A percentile compares a stretch with the other conserved stretches of the same genome.
Conservation (phyloP, 2,888 invertebrate genomes). For the Operophtera brumata region DNA sequence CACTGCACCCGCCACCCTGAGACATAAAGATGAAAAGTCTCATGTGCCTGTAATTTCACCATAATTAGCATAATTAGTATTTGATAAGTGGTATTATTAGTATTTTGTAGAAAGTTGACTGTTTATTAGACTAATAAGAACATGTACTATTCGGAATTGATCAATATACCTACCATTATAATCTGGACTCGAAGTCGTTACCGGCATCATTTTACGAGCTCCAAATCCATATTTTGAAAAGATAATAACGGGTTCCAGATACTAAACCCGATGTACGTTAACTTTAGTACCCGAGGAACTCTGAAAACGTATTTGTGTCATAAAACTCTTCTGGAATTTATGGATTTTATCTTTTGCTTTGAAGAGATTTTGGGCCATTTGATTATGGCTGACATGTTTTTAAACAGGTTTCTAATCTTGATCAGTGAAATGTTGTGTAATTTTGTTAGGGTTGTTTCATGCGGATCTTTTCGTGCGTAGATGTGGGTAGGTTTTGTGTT, state of each 20-base stretch:
- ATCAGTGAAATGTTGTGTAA: neutral
- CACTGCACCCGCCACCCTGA: too few species aligned
- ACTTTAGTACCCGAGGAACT: slow-evolving; percentile 43
- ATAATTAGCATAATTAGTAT: too few species aligned
- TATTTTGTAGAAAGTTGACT: neutral
- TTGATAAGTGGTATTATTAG: too few species aligned
- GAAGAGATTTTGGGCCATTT: slow-evolving; percentile 20
- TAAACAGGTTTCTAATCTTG: slow-evolving; percentile 1
- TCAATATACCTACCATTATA: slow-evolving; percentile 18
- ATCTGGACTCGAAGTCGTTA: slow-evolving; percentile 37
- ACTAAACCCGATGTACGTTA: slow-evolving; percentile 42
- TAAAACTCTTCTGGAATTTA: slow-evolving; percentile 44
- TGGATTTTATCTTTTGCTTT: slow-evolving; percentile 37
- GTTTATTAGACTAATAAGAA: neutral
- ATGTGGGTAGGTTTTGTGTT: too few species aligned
- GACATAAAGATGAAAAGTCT: too few species aligned
- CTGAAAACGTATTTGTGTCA: slow-evolving; percentile 35
- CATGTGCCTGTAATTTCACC: too few species aligned
- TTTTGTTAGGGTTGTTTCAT: too few species aligned
- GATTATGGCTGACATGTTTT: neutral
- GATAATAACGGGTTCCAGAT: slow-evolving; percentile 46
- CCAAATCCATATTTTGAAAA: slow-evolving; percentile 54
- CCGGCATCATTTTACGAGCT: slow-evolving; percentile 42
- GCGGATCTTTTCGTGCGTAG: too few species aligned
- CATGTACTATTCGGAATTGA: neutral